These are phyloP conservation scores for Biston stratarius DNA, from an alignment of 2,888 invertebrate species.

Conservation along the genomic window DNA sequence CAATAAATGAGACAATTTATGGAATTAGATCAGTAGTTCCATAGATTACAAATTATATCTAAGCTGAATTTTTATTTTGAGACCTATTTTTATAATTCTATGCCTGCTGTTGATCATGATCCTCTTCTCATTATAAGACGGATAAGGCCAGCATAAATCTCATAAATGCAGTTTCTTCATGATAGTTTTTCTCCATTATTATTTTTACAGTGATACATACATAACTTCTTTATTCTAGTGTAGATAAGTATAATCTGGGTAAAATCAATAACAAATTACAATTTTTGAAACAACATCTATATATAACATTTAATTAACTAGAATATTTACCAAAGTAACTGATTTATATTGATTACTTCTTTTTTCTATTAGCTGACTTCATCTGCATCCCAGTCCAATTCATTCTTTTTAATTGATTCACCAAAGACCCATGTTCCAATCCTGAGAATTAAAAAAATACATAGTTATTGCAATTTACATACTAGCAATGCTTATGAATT, in stretches of 20 bases:
- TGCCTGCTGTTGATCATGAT: no score
- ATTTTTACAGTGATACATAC: no score
- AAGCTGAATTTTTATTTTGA: no score
- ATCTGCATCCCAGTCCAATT: slow-evolving; percentile 26
- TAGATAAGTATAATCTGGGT: neutral
- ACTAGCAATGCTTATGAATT: neutral
- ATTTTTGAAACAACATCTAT: neutral
- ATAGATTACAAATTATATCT: no score
- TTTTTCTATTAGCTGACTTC: slow-evolving; percentile 31
- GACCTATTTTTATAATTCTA: no score
- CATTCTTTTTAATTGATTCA: slow-evolving; percentile 23
- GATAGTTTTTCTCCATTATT: no score
- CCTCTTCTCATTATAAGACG: no score
- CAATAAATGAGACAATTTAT: no score
- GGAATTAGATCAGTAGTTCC: no score
- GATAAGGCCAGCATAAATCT: no score
- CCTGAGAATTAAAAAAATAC: slow-evolving; percentile 53
- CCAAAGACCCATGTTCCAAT: slow-evolving; percentile 57
- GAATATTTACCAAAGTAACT: slow-evolving; percentile 2
- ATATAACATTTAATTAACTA: slow-evolving; percentile 6
- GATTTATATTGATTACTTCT: neutral
- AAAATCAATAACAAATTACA: neutral
- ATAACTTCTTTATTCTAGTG: neutral
- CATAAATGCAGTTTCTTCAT: no score
- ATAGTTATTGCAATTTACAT: neutral